Base-by-base conservation (phyloP, 2,888 invertebrate species). In the Galeruca laticollis region DNA sequence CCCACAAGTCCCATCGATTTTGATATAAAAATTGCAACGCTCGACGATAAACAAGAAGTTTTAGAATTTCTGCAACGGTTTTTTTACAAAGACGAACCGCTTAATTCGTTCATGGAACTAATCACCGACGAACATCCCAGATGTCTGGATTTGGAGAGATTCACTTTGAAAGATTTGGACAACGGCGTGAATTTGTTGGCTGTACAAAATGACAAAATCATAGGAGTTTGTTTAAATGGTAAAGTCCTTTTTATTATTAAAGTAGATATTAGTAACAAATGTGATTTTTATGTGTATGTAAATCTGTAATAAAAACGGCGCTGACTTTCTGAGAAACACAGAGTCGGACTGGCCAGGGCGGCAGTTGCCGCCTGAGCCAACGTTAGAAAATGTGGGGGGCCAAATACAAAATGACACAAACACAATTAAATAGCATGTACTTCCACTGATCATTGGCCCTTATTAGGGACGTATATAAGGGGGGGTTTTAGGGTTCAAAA, bases 21-120 rank as follows among this genome's bases (percentile, higher is more conserved):
- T 81, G 84, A 85, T 52, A 86, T 89, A 64, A 80, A 84, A 54
- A 76, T 82, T 8, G 84, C 88, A 43, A 84, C 83, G 15, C 84
- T 86, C 18, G 82, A 86, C 9, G 88, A 89, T 77, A 81, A 82
- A 64, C 84, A 86, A 18, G 81, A 60, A 47, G 31, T 71, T 10
- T 18, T 59, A 8, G 83, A 86, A 43, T 88, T 89, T 77, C 81
- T 89, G 6, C 82, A 85, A 74, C 88, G 88, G 69, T 92, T 90
- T 82, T 93, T 93, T 88, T 92, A 92, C 86, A 88, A 88, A 37
- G 92, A 93, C 78, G 93, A 93, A 78, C 93, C 93, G 0, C 86
- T 93, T 75, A 93, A 93, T 84, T 83, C 88, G 9, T 88, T 87
- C 54, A 87, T 92, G 47, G 86, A 89, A 68, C 84, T 92, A 1